phyloP scores from a whole-genome alignment of 2,888 invertebrate species.

The Willowsia nigromaculata region DNA sequence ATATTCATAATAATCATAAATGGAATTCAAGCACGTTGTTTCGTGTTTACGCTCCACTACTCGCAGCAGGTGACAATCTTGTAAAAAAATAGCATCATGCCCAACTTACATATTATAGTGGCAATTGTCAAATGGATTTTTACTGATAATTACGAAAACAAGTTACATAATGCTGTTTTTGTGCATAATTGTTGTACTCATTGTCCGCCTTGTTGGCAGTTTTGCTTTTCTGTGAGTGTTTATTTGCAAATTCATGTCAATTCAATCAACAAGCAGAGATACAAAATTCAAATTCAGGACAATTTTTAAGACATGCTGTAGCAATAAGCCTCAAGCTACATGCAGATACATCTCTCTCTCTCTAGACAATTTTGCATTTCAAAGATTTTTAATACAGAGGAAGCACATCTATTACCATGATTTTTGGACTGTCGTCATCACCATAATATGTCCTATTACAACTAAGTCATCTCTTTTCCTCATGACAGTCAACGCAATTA shows the following conservation, averaged over 20 bases:
- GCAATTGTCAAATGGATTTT: conserved; percentile 53
- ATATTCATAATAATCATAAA: conserved; percentile 46
- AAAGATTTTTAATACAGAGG: not conserved
- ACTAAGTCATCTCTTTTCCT: conserved; percentile 69
- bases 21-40: conserved; percentile 30
- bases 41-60: conserved; percentile 62
- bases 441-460: no score
- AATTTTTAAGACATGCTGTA: not conserved
- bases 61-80: conserved; percentile 68
- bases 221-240: conserved; percentile 5
- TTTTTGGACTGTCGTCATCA: conserved; percentile 61
- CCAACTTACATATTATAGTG: not conserved
- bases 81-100: conserved; percentile 13
- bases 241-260: conserved; percentile 36
- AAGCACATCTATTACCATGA: conserved; percentile 14
- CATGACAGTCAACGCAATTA: conserved; percentile 71
- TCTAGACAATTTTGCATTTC: not conserved
- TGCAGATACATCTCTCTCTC: not conserved
- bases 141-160: conserved; percentile 54
- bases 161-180: conserved; percentile 51
- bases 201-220: conserved; percentile 45
- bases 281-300: conserved; percentile 25
- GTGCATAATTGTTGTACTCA: conserved; percentile 28
- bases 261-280: conserved; percentile 28
- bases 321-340: not conserved